Conservation (phyloP, 2,888 invertebrate genomes). For the Chaetoderma sp. region DNA sequence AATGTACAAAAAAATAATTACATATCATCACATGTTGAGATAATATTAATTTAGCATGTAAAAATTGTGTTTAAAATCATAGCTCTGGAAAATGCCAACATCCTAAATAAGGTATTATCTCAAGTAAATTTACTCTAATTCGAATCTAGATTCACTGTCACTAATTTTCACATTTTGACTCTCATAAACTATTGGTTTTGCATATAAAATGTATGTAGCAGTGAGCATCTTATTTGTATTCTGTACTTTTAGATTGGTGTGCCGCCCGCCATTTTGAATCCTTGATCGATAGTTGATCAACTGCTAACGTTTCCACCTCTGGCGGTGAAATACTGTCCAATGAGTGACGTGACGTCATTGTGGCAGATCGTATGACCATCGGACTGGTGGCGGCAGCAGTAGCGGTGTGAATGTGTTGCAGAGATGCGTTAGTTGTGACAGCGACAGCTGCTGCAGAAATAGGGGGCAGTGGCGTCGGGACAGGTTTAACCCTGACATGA, state of each 20-base stretch:
- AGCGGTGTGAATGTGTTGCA: slow-evolving; percentile 34
- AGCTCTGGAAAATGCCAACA: no score
- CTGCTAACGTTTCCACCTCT: slow-evolving; percentile 53
- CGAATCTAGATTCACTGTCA: no score
- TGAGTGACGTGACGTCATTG: slow-evolving; percentile 31
- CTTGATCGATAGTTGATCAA: slow-evolving; percentile 47
- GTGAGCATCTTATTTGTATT: slow-evolving; percentile 43
- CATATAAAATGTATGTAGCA: no score
- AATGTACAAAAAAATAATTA: no score
- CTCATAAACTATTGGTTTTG: no score
- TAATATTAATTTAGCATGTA: no score
- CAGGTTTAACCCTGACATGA: slow-evolving; percentile 35
- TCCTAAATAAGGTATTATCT: no score
- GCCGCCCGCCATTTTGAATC: slow-evolving; percentile 44
- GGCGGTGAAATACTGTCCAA: slow-evolving; percentile 30
- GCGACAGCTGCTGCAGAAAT: slow-evolving; percentile 40
- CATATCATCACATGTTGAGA: no score
- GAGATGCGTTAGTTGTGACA: slow-evolving; percentile 34
- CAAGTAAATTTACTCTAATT: no score
- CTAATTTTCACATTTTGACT: no score
- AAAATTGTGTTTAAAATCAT: no score
- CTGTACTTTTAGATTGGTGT: slow-evolving; percentile 54
- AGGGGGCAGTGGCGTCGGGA: slow-evolving; percentile 42
- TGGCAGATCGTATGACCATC: slow-evolving; percentile 44
- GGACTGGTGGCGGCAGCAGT: not conserved